These are phyloP conservation scores for Goniozus legneri DNA, from an alignment of 1,140 invertebrate species.

Conservation along the genomic window DNA sequence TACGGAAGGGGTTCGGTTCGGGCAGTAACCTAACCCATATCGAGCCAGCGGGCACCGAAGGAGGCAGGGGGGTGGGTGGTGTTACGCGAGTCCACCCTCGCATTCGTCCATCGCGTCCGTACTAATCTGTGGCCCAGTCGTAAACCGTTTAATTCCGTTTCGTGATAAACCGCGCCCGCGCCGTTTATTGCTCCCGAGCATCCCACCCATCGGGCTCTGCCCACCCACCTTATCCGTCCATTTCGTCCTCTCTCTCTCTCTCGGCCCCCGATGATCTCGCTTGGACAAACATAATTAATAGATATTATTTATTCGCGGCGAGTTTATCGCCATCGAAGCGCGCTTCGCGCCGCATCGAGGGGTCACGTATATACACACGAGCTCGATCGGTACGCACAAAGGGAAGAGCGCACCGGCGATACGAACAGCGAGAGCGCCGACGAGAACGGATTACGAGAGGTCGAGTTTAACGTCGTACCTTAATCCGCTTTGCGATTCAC, in stretches of 20 bases:
- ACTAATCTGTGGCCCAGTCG: conserved; percentile 55
- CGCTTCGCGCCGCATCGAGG: no score
- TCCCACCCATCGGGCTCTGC: conserved; percentile 4
- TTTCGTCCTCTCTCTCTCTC: conserved; percentile 1
- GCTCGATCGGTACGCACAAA: no score
- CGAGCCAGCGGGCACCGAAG: neutral
- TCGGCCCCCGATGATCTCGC: conserved; percentile 28
- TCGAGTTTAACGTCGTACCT: neutral
- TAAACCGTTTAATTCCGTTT: conserved; percentile 56
- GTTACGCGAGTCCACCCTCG: conserved; percentile 21
- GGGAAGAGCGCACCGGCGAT: no score
- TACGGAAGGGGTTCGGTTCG: neutral
- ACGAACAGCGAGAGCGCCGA: neutral
- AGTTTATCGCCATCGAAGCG: conserved; percentile 25
- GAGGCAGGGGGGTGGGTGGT: neutral
- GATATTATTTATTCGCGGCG: conserved; percentile 45
- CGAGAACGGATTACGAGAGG: neutral
- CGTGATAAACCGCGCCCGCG: conserved; percentile 47
- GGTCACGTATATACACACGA: no score
- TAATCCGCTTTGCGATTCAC: conserved; percentile 28
- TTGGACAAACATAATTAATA: conserved; percentile 47
- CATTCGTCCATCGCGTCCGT: conserved; percentile 47
- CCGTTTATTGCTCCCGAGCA: conserved; percentile 34
- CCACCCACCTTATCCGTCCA: neutral
- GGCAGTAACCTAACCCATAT: conserved; percentile 14